Evolutionary conservation across 92 coral and sea anemone species (phyloP).

Genomic region (Paramuricea clavata): DNA sequence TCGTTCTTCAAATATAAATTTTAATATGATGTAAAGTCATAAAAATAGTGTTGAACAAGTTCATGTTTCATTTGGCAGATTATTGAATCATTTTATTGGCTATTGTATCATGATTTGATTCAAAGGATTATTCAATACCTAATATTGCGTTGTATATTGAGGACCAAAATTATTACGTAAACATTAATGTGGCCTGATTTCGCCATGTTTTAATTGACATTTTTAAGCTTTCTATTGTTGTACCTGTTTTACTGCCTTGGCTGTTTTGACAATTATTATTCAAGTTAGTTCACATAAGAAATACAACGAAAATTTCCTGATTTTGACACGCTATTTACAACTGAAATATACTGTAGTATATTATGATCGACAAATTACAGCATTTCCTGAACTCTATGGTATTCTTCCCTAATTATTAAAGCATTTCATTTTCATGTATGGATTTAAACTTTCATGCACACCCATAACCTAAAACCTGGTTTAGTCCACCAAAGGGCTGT

Average conservation of each 20-base stretch:
- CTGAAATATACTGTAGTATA: neutral
- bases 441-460: too few relatives aligned
- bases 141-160: neutral
- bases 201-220: neutral
- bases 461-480: too few relatives aligned
- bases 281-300: neutral
- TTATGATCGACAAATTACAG: neutral
- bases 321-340: neutral
- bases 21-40: neutral
- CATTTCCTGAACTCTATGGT: neutral
- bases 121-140: neutral
- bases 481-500: too few relatives aligned
- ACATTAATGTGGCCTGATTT: neutral
- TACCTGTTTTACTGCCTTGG: neutral
- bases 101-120: neutral
- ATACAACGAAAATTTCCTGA: neutral
- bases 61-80: neutral
- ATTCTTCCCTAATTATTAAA: too few relatives aligned
- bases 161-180: neutral
- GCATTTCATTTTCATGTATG: neutral
- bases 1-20: constrained; percentile 1
- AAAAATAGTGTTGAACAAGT: neutral
- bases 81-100: neutral
- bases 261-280: neutral
- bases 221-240: too few relatives aligned